phyloP scores from a whole-genome alignment of 2,888 invertebrate species.

The Lepetodrilus schrolli region DNA sequence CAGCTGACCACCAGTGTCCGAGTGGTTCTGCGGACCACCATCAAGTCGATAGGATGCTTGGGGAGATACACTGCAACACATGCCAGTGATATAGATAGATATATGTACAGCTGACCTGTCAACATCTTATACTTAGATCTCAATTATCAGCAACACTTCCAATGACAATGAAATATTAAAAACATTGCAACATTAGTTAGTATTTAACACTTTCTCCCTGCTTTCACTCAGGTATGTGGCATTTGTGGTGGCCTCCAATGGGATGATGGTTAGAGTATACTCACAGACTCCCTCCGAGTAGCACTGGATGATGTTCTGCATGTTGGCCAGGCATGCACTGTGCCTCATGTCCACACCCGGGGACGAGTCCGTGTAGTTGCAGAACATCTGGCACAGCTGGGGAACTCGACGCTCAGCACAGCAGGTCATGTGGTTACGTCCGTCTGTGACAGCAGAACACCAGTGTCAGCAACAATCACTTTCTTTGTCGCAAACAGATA shows the following conservation, averaged over 20 bases:
- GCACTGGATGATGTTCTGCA: constrained; percentile 5
- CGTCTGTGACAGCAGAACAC: constrained; percentile 8
- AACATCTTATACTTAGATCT: too few species aligned
- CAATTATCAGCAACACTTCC: too few species aligned
- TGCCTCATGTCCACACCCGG: not conserved
- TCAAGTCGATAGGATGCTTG: not conserved
- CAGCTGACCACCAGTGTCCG: not conserved
- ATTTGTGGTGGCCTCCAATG: too few species aligned
- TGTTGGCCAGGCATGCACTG: not conserved
- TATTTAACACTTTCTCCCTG: too few species aligned
- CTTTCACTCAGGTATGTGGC: too few species aligned
- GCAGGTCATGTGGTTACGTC: constrained; percentile 24
- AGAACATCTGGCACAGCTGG: not conserved
- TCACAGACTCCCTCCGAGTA: constrained; percentile 28
- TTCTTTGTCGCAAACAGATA: too few species aligned
- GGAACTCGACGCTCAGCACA: not conserved
- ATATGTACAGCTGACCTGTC: too few species aligned
- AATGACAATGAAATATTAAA: too few species aligned
- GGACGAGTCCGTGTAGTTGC: not conserved
- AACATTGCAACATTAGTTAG: too few species aligned
- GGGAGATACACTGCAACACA: not conserved
- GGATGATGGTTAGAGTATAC: too few species aligned
- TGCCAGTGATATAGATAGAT: too few species aligned
- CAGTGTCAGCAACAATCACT: not conserved
- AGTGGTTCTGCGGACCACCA: not conserved